Evolutionary conservation across 2,888 invertebrate genomes (phyloP), one percentile per base, ranked within the genome.

Genomic region (Dione juno): DNA sequence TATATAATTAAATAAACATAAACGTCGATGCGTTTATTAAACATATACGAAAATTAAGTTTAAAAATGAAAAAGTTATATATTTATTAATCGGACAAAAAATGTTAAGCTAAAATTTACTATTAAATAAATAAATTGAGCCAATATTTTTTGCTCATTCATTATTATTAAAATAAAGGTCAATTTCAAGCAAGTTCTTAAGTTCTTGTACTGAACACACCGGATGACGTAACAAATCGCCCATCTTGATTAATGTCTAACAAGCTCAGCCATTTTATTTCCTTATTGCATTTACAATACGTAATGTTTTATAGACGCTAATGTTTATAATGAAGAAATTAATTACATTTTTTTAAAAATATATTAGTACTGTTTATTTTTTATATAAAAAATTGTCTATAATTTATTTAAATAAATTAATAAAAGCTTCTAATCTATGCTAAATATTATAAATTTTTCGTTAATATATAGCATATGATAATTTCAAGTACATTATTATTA

Each of bases 221-320:
- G 68, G 54, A 69, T 64, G 45, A 54, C 13, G 37, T 45, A 59
- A 64, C 58, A 67, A 66, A 58, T 59, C 41, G 41, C 45, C 13
- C 66, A 58, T 66, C 57, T 50, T 40, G 41, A 64, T 64, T 67
- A 64, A 64, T 54, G 40, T 35, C 16, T 69, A 61, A 69, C 64
- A 53, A 72, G 40, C 43, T 11, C 21, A 16, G 16, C 61, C 6
- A 19, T 19, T 40, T 66, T 43, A 43, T 67, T 72, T 72, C 72
- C 67, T 70, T 65, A 72, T 74, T 74, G 65, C 71, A 63, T 61
- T 70, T 58, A 67, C 48, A 64, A 73, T 73, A 70, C 64, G 61
- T 61, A 74, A 72, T 48, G 54, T 63, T 69, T 50, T 59, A 53
- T n/a, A 16, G 37, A 69, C 50, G 66, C 28, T 64, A 67, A 65